These are phyloP conservation scores for Gonioctena quinquepunctata DNA, from an alignment of 1,140 invertebrate species.

Conservation along the genomic window DNA sequence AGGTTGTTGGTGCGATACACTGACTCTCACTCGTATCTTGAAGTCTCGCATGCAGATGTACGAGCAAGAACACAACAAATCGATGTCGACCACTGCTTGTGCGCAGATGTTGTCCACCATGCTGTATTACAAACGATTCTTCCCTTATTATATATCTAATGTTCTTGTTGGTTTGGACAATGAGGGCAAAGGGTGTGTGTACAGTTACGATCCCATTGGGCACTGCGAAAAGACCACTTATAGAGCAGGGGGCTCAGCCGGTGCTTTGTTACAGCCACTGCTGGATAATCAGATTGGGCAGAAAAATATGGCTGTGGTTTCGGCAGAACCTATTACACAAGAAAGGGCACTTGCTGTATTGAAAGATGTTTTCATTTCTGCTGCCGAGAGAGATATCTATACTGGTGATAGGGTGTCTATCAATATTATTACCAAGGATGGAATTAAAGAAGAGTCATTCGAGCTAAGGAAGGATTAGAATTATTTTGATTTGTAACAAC, in stretches of 20 bases:
- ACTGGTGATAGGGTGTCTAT: slow-evolving; percentile 92
- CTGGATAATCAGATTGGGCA: slow-evolving; percentile 89
- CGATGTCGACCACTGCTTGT: slow-evolving; percentile 89
- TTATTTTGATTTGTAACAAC: too few species aligned
- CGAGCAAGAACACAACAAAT: slow-evolving; percentile 91
- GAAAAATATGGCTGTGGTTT: slow-evolving; percentile 79
- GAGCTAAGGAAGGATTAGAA: slow-evolving; percentile 80
- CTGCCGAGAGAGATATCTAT: slow-evolving; percentile 95
- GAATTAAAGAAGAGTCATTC: slow-evolving; percentile 73
- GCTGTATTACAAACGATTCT: slow-evolving; percentile 96
- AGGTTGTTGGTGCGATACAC: slow-evolving; percentile 98
- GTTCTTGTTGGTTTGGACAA: slow-evolving; percentile 88
- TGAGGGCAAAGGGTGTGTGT: slow-evolving; percentile 91
- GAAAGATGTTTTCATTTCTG: slow-evolving; percentile 96
- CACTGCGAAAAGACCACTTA: slow-evolving; percentile 83
- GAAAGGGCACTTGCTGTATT: slow-evolving; percentile 84
- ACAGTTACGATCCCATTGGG: slow-evolving; percentile 96
- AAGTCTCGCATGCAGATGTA: slow-evolving; percentile 93
- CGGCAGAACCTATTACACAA: slow-evolving; percentile 67
- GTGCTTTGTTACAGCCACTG: slow-evolving; percentile 79
- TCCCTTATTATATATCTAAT: slow-evolving; percentile 97
- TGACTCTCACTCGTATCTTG: slow-evolving; percentile 87
- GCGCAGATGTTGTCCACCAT: slow-evolving; percentile 96
- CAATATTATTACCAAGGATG: slow-evolving; percentile 89
- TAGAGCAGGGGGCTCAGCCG: slow-evolving; percentile 82